phyloP scores from a whole-genome alignment of 2,797 vertebrate genomes.

The Spinibarbus caldwelli region DNA sequence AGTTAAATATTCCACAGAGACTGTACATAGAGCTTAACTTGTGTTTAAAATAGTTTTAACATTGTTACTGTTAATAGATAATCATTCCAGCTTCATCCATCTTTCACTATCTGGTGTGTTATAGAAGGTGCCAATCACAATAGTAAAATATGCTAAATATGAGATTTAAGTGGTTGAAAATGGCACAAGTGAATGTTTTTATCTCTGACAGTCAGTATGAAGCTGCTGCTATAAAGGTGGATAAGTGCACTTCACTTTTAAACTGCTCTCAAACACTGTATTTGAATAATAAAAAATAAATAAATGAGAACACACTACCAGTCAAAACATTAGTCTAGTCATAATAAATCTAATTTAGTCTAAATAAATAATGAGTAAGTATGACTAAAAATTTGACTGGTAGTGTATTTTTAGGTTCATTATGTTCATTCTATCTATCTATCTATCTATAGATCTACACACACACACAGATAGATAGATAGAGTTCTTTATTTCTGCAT shows the following conservation, averaged over 20 bases:
- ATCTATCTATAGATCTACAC: no score
- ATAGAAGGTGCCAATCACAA: not conserved
- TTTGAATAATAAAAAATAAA: not conserved
- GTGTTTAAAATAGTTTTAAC: not conserved
- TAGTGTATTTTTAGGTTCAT: not conserved
- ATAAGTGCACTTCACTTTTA: not conserved
- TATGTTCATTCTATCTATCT: no score
- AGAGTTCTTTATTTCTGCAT: no score
- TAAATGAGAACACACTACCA: not conserved
- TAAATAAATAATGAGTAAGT: not conserved
- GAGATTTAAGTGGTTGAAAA: not conserved
- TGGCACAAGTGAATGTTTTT: not conserved
- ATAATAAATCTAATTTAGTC: not conserved
- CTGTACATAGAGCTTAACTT: not conserved
- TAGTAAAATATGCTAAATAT: not conserved
- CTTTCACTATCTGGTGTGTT: not conserved
- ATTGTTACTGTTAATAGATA: not conserved
- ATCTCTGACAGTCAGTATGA: not conserved
- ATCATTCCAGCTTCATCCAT: not conserved
- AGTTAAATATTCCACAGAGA: not conserved
- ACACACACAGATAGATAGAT: no score
- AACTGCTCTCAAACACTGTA: not conserved
- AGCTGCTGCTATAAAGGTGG: constrained; percentile 2
- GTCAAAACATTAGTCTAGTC: not conserved
- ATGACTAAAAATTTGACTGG: not conserved